These are phyloP conservation scores for Octopus sinensis DNA, from an alignment of 1,140 invertebrate species.

Conservation along the genomic window DNA sequence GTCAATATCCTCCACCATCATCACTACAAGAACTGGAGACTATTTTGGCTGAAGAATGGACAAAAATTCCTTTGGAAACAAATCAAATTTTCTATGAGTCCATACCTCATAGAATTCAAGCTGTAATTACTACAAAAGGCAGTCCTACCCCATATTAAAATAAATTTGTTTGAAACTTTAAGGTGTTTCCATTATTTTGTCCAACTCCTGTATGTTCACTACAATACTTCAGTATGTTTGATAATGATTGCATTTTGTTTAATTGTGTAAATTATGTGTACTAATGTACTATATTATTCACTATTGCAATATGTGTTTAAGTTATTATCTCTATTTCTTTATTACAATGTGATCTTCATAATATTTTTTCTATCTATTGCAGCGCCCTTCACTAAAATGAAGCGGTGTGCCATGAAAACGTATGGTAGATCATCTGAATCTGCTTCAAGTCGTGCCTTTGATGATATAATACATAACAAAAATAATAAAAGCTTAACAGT, in stretches of 20 bases:
- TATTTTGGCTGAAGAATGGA: too few relatives aligned
- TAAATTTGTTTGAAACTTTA: too few relatives aligned
- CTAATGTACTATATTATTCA: too few relatives aligned
- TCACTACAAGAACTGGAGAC: too few relatives aligned
- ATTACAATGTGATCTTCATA: neutral
- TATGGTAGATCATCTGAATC: conserved; percentile 30
- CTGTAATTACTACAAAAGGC: too few relatives aligned
- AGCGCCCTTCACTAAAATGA: conserved; percentile 16
- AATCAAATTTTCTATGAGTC: too few relatives aligned
- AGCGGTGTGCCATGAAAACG: conserved; percentile 26
- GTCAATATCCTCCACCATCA: too few relatives aligned
- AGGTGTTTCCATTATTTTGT: neutral
- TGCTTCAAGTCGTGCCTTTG: conserved; percentile 35
- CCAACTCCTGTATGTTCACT: neutral
- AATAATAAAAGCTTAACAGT: conserved; percentile 30
- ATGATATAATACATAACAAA: conserved; percentile 30
- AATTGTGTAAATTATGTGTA: neutral
- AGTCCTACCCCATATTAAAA: too few relatives aligned
- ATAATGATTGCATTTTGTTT: neutral
- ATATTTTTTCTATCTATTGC: neutral
- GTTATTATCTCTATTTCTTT: neutral
- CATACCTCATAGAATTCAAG: too few relatives aligned
- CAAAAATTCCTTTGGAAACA: too few relatives aligned
- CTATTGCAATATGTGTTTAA: too few relatives aligned
- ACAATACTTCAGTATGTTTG: neutral